Percentiles rank a stretch among this genome's conserved stretches.
These are phyloP conservation scores for Bujurquina vittata DNA, from an alignment of 2,113 vertebrate genomes.

Conservation along the genomic window DNA sequence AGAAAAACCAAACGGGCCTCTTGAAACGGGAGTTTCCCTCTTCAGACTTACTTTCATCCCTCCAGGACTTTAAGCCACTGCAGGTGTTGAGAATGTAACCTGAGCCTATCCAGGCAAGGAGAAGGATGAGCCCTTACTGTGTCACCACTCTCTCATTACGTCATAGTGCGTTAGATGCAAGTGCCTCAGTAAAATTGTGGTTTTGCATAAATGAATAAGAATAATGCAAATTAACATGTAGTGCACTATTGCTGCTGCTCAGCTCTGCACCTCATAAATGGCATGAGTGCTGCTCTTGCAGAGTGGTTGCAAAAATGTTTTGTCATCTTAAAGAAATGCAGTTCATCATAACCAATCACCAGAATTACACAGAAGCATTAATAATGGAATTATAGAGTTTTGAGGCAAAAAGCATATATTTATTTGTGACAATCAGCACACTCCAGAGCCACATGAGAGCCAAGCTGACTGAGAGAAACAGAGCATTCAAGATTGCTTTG, in stretches of 20 bases:
- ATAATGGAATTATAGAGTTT: not conserved
- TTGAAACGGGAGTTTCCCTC: slow-evolving; percentile 43
- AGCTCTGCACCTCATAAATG: not conserved
- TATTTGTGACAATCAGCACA: not conserved
- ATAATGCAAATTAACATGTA: not conserved
- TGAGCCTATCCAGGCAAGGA: slow-evolving; percentile 42
- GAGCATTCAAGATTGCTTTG: not conserved
- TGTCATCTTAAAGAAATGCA: not conserved
- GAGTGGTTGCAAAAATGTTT: not conserved
- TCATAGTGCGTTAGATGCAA: not conserved
- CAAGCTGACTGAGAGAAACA: not conserved
- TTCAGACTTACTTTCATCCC: slow-evolving; percentile 30
- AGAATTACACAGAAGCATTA: not conserved
- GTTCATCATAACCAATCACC: not conserved
- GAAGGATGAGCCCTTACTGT: not conserved
- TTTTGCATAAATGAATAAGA: not conserved
- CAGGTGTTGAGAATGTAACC: slow-evolving; percentile 56
- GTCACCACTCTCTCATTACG: not conserved
- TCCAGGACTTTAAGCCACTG: slow-evolving; percentile 15
- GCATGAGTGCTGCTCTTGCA: not conserved
- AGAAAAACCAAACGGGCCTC: not conserved
- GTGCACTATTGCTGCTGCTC: not conserved
- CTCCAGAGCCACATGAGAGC: not conserved
- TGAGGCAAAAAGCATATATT: not conserved
- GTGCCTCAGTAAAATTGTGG: not conserved